Evolutionary conservation across 2,797 vertebrate genomes (phyloP), one percentile per base, ranked within the genome.

Genomic region (Helostoma temminkii): DNA sequence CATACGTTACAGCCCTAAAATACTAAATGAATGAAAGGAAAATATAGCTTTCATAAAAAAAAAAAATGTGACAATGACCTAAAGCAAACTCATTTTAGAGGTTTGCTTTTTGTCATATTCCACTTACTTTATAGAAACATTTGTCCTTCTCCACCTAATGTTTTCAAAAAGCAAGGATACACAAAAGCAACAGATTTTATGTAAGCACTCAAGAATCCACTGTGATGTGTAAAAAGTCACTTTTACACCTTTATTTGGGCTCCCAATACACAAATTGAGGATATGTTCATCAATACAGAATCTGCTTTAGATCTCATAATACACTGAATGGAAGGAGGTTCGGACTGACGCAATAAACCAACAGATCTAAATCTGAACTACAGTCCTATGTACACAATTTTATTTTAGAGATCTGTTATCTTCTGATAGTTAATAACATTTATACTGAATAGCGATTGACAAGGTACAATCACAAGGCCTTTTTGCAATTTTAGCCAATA

Each of bases 161-260:
- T 19, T n/a, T 3, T 18, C 3, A 41, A 57, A 28, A 41, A 4
- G 6, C 47, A 19, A 25, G 32, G 4, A 2, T 26, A 25, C 24
- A 7, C 3, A 18, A 59, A 19, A 28, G 10, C 9, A 34, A 3
- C 5, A 46, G 12, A 6, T 34, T 58, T 26, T 15, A 42, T 0
- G 0, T 19, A 34, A 37, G 25, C 18, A 63, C 28, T 52, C 25
- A 11, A n/a, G 56, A 66, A 32, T 45, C 42, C 5, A 6, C 25
- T 22, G 1, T 21, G 46, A 28, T 70, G 65, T 76, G 67, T 65
- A 82, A 76, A 78, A 76, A n/a, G n/a, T 76, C 56, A 78, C 56
- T 87, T 89, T 88, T 83, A 86, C 81, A 86, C 79, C 65, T 91
- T 93, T 93, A 92, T 92, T 93, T 85, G 89, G 88, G 89, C 85